These are phyloP conservation scores for Pygocentrus nattereri DNA, from an alignment of 2,797 vertebrate species.

Conservation along the genomic window DNA sequence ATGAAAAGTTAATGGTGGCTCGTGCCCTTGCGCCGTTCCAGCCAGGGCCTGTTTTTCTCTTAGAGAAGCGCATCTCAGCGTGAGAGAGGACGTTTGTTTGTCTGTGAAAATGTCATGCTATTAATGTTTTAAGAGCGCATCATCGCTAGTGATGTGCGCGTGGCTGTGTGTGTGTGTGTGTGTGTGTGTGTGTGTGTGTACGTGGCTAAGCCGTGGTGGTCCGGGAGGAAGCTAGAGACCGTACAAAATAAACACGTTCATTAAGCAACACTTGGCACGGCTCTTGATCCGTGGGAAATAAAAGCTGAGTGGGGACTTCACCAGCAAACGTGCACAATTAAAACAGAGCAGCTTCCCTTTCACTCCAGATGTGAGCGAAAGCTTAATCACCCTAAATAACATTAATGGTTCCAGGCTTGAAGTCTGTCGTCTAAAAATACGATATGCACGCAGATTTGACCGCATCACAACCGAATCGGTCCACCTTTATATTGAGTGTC, in stretches of 20 bases:
- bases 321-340: slow-evolving; percentile 9
- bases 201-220: slow-evolving; percentile 48
- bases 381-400: background rate
- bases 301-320: slow-evolving; percentile 55
- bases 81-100: slow-evolving; percentile 51
- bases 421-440: no score
- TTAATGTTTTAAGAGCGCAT: slow-evolving; percentile 76
- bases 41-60: slow-evolving; percentile 5
- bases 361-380: background rate
- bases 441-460: no score
- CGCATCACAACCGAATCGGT: no score
- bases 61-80: slow-evolving; percentile 2
- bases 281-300: slow-evolving; percentile 64
- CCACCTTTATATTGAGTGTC: no score
- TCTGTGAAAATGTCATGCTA: slow-evolving; percentile 38
- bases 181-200: slow-evolving; percentile 56
- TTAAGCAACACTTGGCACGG: slow-evolving; percentile 63
- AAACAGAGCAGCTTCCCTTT: background rate
- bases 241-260: slow-evolving; percentile 60
- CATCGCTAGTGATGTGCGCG: slow-evolving; percentile 58
- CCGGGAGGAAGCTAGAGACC: slow-evolving; percentile 58
- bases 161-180: slow-evolving; percentile 64
- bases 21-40: slow-evolving; percentile 58
- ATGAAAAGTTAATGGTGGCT: slow-evolving; percentile 67
- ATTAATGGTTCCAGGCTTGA: no score